Evolutionary conservation across 2,888 invertebrate genomes (phyloP).

Genomic region (Linhomoeus sp.): DNA sequence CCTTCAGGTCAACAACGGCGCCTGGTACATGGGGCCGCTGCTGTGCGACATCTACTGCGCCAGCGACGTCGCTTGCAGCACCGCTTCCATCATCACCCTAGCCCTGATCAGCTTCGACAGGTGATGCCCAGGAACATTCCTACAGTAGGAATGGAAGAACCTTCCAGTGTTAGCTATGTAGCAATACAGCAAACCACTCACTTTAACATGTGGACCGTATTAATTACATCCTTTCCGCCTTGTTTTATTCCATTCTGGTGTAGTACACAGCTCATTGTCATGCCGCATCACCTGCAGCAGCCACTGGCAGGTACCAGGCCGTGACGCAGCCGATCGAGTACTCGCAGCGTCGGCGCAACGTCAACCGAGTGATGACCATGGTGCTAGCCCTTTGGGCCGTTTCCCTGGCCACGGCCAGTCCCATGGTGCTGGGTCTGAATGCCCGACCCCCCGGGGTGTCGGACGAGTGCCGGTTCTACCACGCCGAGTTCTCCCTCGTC

Average conservation of each 20-base stretch:
- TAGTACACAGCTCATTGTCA: no score
- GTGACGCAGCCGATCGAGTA: conserved; percentile 97
- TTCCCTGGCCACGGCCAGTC: conserved; percentile 75
- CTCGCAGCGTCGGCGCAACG: conserved; percentile 89
- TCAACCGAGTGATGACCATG: conserved; percentile 66
- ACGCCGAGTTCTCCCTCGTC: conserved; percentile 35
- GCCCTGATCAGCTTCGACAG: conserved; percentile 36
- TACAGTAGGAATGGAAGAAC: no score
- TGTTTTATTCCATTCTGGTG: no score
- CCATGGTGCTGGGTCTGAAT: conserved; percentile 85
- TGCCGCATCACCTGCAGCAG: no score
- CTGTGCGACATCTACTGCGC: conserved; percentile 37
- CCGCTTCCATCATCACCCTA: conserved; percentile 36
- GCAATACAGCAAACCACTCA: no score
- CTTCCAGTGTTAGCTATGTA: no score
- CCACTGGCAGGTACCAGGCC: conserved; percentile 64
- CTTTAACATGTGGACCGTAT: no score
- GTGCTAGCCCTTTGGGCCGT: conserved; percentile 88
- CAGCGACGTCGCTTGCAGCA: conserved; percentile 35
- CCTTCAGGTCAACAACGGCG: not conserved
- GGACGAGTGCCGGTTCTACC: conserved; percentile 33
- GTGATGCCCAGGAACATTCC: no score
- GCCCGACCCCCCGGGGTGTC: conserved; percentile 54
- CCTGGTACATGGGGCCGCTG: conserved; percentile 31
- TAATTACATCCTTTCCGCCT: no score